Conservation (phyloP, 2,888 invertebrate genomes). For the Ptychoptera contaminata region DNA sequence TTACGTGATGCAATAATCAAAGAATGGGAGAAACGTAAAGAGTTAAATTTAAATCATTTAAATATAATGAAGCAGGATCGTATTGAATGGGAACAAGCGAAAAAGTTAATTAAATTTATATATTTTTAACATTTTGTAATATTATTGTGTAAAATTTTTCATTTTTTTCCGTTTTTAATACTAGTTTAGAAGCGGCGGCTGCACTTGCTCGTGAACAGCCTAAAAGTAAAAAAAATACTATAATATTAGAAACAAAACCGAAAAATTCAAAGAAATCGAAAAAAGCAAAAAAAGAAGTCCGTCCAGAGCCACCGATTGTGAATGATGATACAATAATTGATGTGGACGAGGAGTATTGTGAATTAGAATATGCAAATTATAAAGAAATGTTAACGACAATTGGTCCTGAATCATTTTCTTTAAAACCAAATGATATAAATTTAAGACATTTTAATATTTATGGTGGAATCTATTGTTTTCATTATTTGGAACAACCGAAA, state of each 20-base stretch:
- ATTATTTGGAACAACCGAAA: constrained; percentile 1
- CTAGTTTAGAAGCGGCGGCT: background rate
- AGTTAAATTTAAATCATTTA: background rate
- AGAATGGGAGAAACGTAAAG: background rate
- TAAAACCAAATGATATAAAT: background rate
- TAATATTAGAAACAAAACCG: background rate
- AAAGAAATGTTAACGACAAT: background rate
- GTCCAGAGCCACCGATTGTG: constrained; percentile 4
- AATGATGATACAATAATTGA: constrained; percentile 4
- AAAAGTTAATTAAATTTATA: no score
- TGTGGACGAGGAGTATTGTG: constrained; percentile 6
- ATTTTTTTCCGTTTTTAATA: no score
- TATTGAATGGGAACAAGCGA: background rate
- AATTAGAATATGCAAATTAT: background rate
- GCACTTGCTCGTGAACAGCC: background rate
- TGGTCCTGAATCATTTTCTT: background rate
- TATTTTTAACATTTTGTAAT: no score
- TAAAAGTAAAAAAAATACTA: background rate
- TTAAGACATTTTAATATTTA: constrained; percentile 4
- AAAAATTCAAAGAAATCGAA: background rate
- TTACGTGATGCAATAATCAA: background rate
- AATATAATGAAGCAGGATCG: background rate
- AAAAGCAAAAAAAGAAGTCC: background rate
- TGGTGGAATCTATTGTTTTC: constrained; percentile 2
- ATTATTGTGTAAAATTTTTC: no score